Base-by-base conservation (phyloP, 2,113 vertebrate genomes). In the Centrocercus urophasianus region DNA sequence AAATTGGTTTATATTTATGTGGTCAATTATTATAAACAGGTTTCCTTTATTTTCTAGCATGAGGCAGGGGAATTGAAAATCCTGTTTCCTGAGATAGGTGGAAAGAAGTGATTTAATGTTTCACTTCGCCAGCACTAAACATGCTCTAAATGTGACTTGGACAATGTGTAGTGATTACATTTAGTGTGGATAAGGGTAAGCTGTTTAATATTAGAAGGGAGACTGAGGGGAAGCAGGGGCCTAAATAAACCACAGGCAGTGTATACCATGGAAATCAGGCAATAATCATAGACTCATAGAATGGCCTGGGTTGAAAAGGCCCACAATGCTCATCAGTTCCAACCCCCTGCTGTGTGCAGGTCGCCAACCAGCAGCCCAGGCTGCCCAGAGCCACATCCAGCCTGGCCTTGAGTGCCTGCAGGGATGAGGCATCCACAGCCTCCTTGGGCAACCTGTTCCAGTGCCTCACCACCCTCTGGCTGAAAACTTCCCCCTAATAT, bases 81-180 rank as follows among this genome's bases (percentile, higher is more conserved):
- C 85, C 78, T 14, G 8, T 89, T 95, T 80, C 65, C 60, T 52
- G 60, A 93, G 67, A 93, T 84, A 91, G 89, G 93, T 94, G 89
- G 80, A 95, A 82, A 91, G 71, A 92, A 94, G 47, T 93, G 91
- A 93, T 95, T 95, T 93, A 95, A 93, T 74, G 67, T 86, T 89
- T 88, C 87, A 90, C 8, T 95, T 67, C 69, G 70, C 56, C 24
- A 83, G 75, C 54, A 77, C 63, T 56, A 70, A 89, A 89, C 40
- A 63, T 63, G 77, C 64, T 61, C 63, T 74, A 89, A 89, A 83
- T 95, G 84, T 70, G 80, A 63, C 67, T 85, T 36, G 75, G 82
- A 95, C 75, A 86, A 36, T 36, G 67, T 43, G 38, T 83, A 88
- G 72, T 72, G 76, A 80, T 95, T 83, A 87, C 34, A 85, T 95